phyloP scores from a whole-genome alignment of 2,113 vertebrate genomes.

The Sturnus vulgaris region DNA sequence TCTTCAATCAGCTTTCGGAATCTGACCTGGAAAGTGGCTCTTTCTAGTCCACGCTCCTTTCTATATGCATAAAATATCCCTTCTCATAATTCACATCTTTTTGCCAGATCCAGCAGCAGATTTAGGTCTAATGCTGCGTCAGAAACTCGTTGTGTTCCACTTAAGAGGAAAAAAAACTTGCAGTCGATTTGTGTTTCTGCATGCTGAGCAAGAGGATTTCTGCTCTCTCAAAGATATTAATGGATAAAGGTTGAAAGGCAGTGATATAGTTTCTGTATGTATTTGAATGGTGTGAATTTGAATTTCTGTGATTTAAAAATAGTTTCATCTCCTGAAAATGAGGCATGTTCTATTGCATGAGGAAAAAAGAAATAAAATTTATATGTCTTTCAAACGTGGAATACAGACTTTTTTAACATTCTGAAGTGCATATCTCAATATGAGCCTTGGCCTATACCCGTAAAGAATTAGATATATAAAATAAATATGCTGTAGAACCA shows the following conservation, averaged over 20 bases:
- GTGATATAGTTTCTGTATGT: background rate
- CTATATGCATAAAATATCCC: rapidly evolving
- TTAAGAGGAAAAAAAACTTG: background rate
- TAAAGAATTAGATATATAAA: background rate
- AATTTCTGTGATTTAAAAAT: background rate
- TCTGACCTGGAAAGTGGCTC: background rate
- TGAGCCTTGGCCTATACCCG: rapidly evolving
- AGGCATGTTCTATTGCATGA: background rate
- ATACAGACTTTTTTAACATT: background rate
- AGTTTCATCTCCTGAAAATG: rapidly evolving
- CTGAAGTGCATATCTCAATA: background rate
- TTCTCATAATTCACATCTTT: background rate
- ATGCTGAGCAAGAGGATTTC: background rate
- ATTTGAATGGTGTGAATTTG: background rate
- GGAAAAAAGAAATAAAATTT: rapidly evolving
- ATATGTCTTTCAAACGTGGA: background rate
- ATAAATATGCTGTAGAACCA: background rate
- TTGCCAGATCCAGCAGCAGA: background rate
- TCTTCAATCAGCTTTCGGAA: background rate
- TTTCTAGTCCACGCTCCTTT: background rate
- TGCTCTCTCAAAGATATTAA: rapidly evolving
- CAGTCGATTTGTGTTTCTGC: background rate
- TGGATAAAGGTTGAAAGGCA: background rate
- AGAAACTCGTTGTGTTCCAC: background rate
- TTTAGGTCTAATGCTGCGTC: background rate